phyloP scores from a whole-genome alignment of 2,113 vertebrate genomes.

The Meleagris gallopavo region DNA sequence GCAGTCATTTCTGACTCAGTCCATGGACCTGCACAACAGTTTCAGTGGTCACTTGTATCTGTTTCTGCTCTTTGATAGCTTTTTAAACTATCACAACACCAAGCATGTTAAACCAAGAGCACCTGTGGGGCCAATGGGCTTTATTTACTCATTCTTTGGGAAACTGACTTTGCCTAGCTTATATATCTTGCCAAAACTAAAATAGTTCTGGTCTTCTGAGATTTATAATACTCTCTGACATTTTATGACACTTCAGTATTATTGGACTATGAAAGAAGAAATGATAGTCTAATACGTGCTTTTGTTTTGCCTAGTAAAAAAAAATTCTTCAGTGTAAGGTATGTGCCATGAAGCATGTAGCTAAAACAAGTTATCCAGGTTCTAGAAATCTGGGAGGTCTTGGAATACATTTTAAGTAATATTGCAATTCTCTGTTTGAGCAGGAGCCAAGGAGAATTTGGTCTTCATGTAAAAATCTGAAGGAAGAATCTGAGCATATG shows the following conservation, averaged over 20 bases:
- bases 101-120: neutral
- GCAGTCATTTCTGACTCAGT: neutral
- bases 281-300: neutral
- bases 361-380: neutral
- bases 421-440: neutral
- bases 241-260: neutral
- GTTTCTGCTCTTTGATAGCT: neutral
- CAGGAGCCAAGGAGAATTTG: neutral
- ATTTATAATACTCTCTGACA: neutral
- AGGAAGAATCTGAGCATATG: neutral
- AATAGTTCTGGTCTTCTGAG: neutral
- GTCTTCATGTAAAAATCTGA: neutral
- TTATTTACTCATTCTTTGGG: neutral
- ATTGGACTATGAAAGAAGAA: neutral
- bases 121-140: neutral
- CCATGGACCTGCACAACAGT: neutral
- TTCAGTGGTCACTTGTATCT: neutral
- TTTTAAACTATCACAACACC: neutral
- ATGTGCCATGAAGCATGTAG: neutral
- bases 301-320: neutral
- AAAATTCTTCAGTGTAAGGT: neutral
- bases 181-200: neutral
- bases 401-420: neutral
- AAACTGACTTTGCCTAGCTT: neutral
- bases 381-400: neutral